phyloP scores from a whole-genome alignment of 92 coral and sea anemone genomes.

The Palythoa caribaeorum region DNA sequence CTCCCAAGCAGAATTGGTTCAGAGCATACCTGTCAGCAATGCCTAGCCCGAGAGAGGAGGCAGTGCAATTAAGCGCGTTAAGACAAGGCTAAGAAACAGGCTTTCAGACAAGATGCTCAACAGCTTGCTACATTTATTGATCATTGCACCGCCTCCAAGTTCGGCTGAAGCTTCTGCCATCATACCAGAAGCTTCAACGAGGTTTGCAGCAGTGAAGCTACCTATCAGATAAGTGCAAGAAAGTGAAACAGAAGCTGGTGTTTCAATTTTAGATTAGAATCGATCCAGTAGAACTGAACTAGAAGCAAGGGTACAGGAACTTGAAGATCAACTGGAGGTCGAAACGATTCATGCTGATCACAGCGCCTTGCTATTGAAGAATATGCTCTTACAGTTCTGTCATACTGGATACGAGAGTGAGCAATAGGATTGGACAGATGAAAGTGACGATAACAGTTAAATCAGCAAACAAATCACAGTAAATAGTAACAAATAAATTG shows the following conservation, averaged over 20 bases:
- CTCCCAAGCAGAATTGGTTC: conserved; percentile 15
- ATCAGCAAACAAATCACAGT: conserved; percentile 37
- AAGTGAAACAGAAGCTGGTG: conserved; percentile 51
- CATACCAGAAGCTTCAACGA: conserved; percentile 45
- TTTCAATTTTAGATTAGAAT: conserved; percentile 47
- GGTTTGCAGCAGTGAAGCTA: conserved; percentile 47
- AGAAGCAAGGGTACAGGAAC: conserved; percentile 52
- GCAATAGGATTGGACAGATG: conserved; percentile 36
- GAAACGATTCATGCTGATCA: conserved; percentile 45
- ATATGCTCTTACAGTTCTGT: conserved; percentile 50
- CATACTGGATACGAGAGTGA: conserved; percentile 48
- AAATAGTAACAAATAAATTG: conserved; percentile 40
- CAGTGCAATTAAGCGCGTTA: conserved; percentile 39
- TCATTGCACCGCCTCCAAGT: conserved; percentile 46
- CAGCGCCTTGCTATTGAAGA: conserved; percentile 35
- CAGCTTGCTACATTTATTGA: conserved; percentile 6
- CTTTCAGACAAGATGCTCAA: conserved; percentile 40
- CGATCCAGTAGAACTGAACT: conserved; percentile 43
- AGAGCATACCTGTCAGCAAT: conserved; percentile 49
- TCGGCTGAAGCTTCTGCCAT: conserved; percentile 41
- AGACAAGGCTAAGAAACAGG: conserved; percentile 53
- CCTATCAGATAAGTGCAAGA: neutral
- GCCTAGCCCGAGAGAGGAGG: conserved; percentile 57
- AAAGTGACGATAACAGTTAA: conserved; percentile 36
- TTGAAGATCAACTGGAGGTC: conserved; percentile 48